A percentile compares a stretch with the other conserved stretches of the same genome.
phyloP scores from a whole-genome alignment of 2,797 vertebrate genomes.

The Paedocypris micromegethes region DNA sequence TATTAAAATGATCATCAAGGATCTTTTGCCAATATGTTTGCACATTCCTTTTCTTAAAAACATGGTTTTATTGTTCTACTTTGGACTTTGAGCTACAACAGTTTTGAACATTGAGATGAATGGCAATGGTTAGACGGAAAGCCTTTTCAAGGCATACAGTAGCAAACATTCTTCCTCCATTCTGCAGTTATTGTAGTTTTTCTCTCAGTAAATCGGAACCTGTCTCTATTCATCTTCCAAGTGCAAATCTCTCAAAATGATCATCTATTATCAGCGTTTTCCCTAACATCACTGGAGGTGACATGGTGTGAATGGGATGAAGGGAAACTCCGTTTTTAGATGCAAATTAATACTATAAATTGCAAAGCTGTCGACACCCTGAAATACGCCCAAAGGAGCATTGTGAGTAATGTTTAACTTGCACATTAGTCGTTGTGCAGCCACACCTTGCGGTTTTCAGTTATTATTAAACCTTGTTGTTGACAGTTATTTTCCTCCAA shows the following conservation, averaged over 20 bases:
- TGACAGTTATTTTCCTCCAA: not conserved
- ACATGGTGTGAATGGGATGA: constrained; percentile 5
- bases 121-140: too few species aligned
- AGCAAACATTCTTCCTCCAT: too few species aligned
- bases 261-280: constrained; percentile 2
- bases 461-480: not conserved
- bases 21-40: too few species aligned
- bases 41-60: too few species aligned
- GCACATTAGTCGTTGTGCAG: not conserved
- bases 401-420: not conserved
- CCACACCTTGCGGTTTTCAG: not conserved
- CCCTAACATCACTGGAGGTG: constrained; percentile 6
- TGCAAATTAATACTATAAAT: constrained; percentile 15
- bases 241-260: not conserved
- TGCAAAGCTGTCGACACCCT: constrained; percentile 13
- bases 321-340: constrained; percentile 13
- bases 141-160: too few species aligned
- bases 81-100: too few species aligned
- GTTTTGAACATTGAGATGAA: too few species aligned
- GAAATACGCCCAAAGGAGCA: constrained; percentile 15
- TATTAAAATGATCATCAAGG: too few species aligned
- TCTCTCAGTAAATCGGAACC: not conserved
- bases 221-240: not conserved
- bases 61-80: too few species aligned
- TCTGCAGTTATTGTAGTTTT: too few species aligned